Percentiles rank a stretch among this genome's conserved stretches.
Evolutionary conservation across 2,888 invertebrate species (phyloP).

Genomic region (Harpagoxenus sublaevis): DNA sequence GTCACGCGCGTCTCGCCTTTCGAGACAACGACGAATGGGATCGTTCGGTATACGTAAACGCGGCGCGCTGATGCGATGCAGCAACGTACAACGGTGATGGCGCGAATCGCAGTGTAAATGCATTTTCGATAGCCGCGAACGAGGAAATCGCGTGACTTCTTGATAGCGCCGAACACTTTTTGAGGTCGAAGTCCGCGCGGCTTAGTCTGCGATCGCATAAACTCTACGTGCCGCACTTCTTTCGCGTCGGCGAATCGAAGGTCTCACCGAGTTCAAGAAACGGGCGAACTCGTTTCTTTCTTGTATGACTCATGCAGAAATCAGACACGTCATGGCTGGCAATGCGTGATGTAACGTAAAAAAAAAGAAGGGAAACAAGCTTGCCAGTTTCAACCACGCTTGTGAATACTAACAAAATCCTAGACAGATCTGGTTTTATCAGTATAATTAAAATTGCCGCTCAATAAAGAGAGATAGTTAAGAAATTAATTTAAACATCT

Average conservation of each 20-base stretch:
- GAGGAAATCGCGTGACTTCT: constrained; percentile 53
- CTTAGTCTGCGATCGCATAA: constrained; percentile 6
- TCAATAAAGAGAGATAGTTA: not conserved
- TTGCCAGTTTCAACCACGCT: not conserved
- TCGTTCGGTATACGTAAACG: constrained; percentile 1
- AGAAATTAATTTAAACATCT: not conserved
- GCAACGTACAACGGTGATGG: not conserved
- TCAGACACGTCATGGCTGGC: constrained; percentile 4
- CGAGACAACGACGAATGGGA: constrained; percentile 36
- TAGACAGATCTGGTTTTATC: not conserved
- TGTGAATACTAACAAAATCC: not conserved
- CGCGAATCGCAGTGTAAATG: constrained; percentile 50
- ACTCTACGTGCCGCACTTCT: not conserved
- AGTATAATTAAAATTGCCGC: not conserved
- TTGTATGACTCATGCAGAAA: constrained; percentile 24
- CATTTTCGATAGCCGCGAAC: constrained; percentile 53
- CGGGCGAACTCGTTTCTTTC: not conserved
- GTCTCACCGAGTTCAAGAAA: constrained; percentile 32
- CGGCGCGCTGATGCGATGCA: constrained; percentile 14
- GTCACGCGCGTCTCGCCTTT: constrained; percentile 31
- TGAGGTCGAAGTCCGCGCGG: constrained; percentile 37
- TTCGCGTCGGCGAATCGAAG: constrained; percentile 35
- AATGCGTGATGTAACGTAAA: not conserved
- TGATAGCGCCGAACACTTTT: constrained; percentile 27
- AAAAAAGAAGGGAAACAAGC: not conserved